Percentiles rank a stretch among this genome's conserved stretches.
These are phyloP conservation scores for Micrasema longulum DNA, from an alignment of 1,140 invertebrate genomes.

Conservation along the genomic window DNA sequence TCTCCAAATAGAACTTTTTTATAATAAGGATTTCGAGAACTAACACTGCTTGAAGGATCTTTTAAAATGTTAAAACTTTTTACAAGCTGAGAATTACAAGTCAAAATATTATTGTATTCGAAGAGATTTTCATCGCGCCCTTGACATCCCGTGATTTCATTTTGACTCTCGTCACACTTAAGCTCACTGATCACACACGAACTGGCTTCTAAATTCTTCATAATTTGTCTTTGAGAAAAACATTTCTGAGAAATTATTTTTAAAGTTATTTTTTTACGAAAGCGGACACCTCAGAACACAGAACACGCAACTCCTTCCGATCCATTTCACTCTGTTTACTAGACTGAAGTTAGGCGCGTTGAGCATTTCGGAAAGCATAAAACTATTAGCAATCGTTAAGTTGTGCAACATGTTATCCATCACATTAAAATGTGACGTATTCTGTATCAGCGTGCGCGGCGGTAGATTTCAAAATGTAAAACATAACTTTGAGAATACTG, in stretches of 20 bases:
- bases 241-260: conserved; percentile 34
- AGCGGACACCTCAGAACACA: conserved; percentile 18
- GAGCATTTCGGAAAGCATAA: background rate
- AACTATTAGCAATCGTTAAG: conserved; percentile 4
- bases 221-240: conserved; percentile 31
- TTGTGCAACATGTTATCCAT: conserved; percentile 8
- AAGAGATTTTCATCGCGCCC: conserved; percentile 41
- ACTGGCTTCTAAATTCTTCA: conserved; percentile 42
- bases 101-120: conserved; percentile 47
- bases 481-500: too few relatives aligned
- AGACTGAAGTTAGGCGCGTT: conserved; percentile 10
- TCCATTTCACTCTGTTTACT: conserved; percentile 30
- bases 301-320: conserved; percentile 24
- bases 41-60: conserved; percentile 32
- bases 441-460: too few relatives aligned
- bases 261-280: conserved; percentile 25
- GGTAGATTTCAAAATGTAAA: conserved; percentile 4
- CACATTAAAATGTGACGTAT: background rate
- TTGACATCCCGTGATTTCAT: conserved; percentile 43
- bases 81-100: conserved; percentile 37
- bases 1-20: conserved; percentile 40
- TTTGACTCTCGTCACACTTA: conserved; percentile 24
- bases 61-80: conserved; percentile 43
- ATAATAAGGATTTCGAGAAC: conserved; percentile 41
- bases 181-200: conserved; percentile 25